Base-by-base conservation (phyloP, 2,888 invertebrate genomes). In the Allolobophora icterica region DNA sequence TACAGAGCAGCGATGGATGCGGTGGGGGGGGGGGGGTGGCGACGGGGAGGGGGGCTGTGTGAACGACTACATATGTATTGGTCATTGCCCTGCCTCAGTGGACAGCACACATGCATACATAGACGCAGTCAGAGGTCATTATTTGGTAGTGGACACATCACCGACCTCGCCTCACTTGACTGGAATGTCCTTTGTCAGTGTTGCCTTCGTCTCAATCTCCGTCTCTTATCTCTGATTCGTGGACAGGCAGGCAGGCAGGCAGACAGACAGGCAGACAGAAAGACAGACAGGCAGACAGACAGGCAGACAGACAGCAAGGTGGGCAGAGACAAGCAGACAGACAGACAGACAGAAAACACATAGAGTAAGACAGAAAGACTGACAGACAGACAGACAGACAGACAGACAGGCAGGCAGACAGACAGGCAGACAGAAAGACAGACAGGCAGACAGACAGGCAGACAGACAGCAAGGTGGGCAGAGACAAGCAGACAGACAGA, bases 371-470 rank as follows among this genome's bases (percentile, higher is more conserved):
- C 21, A 33, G 84, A 84, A 0, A 84, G 84, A 84, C 33, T 33
- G 33, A 84, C 84, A 84, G 84, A 8, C 84, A 84, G 30, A 83
- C 8, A 84, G 84, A 84, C 33, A 21, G 84, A 84, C 33, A 33
- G 84, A 84, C 24, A 83, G 15, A 21, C 13, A 30, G 15, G 17
- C 84, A 84, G 84, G 33, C 84, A 84, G 33, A 83, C 34, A 87
- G 87, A 87, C 87, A 87, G 34, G 35, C 84, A n/a, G 84, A 33
- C 84, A n/a, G 84, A 33, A 34, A 33, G 34, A 83, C 83, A 84
- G 84, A 84, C 84, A 84, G 15, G 33, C 84, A 84, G 5, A 84
- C 13, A 13, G 19, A 84, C 34, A 2, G 13, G 33, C 17, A 84
- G 34, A 84, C 33, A 84, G 21, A 21, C 84, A 84, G 13, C 2